Evolutionary conservation across 35 echinoderm and acorn worm species (phyloP).

Genomic region (Acanthaster planci): DNA sequence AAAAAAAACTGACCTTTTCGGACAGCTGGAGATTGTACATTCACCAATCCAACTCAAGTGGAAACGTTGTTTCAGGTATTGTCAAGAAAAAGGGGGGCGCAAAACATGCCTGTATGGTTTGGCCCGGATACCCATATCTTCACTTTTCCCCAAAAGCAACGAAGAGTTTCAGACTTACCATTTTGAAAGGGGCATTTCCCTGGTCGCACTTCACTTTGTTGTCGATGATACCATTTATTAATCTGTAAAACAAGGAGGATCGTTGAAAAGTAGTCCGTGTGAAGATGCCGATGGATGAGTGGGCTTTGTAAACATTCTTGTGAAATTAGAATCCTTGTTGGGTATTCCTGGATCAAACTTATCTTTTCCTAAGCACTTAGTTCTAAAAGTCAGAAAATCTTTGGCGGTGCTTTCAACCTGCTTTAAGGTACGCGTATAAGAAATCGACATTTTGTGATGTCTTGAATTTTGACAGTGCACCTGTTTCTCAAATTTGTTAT

Average conservation of each 20-base stretch:
- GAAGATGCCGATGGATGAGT: too few relatives aligned
- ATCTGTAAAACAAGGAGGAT: neutral
- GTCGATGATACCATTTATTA: constrained; percentile 17
- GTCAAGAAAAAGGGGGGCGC: neutral
- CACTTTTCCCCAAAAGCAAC: neutral
- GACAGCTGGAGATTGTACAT: neutral
- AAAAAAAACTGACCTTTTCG: neutral
- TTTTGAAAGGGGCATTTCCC: neutral
- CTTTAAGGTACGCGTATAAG: too few relatives aligned
- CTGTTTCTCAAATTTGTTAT: too few relatives aligned
- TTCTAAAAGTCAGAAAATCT: too few relatives aligned
- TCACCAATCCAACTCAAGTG: neutral
- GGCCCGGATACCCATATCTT: neutral
- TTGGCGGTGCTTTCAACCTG: too few relatives aligned
- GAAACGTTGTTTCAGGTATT: neutral
- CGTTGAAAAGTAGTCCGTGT: neutral
- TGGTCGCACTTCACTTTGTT: neutral
- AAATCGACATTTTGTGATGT: too few relatives aligned
- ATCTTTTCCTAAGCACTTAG: too few relatives aligned
- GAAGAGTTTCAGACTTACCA: neutral
- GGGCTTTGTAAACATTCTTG: too few relatives aligned
- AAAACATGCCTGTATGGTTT: neutral
- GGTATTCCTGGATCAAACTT: too few relatives aligned
- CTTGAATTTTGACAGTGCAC: too few relatives aligned
- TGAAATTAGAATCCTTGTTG: too few relatives aligned